phyloP scores from a whole-genome alignment of 2,113 vertebrate species.

The Ptilonorhynchus violaceus region DNA sequence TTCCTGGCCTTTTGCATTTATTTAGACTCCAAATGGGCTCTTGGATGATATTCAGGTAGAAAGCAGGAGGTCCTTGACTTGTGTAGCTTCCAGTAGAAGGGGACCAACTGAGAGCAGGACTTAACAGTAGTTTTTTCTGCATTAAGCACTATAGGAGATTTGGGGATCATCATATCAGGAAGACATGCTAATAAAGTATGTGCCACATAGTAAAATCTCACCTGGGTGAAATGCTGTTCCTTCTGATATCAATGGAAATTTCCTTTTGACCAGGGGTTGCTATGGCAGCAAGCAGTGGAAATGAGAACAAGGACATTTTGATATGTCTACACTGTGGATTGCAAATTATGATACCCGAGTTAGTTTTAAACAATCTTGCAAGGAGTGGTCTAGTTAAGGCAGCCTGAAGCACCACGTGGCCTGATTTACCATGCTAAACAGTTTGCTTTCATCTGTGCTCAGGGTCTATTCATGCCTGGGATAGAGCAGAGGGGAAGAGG shows the following conservation, averaged over 20 bases:
- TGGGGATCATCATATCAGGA: conserved; percentile 37
- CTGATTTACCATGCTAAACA: conserved; percentile 11
- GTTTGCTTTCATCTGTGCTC: neutral
- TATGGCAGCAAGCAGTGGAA: conserved; percentile 66
- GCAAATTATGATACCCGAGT: conserved; percentile 65
- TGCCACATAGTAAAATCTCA: conserved; percentile 62
- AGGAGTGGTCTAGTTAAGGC: conserved; percentile 56
- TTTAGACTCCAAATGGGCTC: neutral
- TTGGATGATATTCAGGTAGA: neutral
- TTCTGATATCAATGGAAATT: conserved; percentile 71
- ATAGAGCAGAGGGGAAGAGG: neutral
- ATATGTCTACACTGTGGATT: conserved; percentile 68
- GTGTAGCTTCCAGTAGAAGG: neutral
- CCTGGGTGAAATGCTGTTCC: conserved; percentile 68
- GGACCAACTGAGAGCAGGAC: neutral
- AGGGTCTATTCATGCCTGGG: neutral
- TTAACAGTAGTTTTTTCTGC: conserved; percentile 6
- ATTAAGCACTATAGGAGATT: neutral
- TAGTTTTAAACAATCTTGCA: conserved; percentile 64
- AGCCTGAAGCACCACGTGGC: conserved; percentile 12
- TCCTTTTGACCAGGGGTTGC: conserved; percentile 68
- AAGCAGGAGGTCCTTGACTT: neutral
- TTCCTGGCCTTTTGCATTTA: conserved; percentile 10
- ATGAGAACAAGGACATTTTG: conserved; percentile 70
- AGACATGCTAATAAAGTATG: conserved; percentile 54